Evolutionary conservation across 1,140 invertebrate genomes (phyloP), one percentile per base, ranked within the genome.

Genomic region (Macrotrachela quadricornifera): DNA sequence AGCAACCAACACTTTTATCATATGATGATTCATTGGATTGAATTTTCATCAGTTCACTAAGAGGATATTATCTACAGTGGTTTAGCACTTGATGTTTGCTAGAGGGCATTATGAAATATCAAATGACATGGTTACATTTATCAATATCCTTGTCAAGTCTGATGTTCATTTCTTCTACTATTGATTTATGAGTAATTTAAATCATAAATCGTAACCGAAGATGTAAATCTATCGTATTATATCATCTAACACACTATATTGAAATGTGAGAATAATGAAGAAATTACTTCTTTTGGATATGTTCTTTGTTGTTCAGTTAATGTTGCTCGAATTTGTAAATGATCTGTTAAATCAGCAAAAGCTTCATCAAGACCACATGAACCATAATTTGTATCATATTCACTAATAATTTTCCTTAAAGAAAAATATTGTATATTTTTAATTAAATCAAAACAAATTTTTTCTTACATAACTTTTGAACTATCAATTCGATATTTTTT

Each of bases 351-450:
- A 61, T 79, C 75, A 13, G 80, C 59, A 59, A 75, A 77, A 6
- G 77, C 78, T 62, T 80, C 79, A 64, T 80, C 79, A 39, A 80
- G 61, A 56, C 76, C 75, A 59, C 73, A 68, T n/a, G 71, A 62
- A 39, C 58, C 63, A 56, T 72, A 72, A 57, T 76, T 68, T 6
- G 72, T 65, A 62, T 80, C 78, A 64, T 78, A 80, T 44, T 73
- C 60, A n/a, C 59, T 56, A 10, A 79, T 63, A 6, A 79, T 63
- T 12, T 59, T 48, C 41, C 62, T 56, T 14, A 65, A 47, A 39
- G 12, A 42, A n/a, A n/a, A n/a, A 12, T 12, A 42, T 42, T 42
- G 41, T 53, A 41, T 6, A 39, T 43, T 18, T 45, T 39, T 14
- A 16, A 51, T 39, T 51, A 10, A 48, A 44, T 15, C 30, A 51